These are phyloP conservation scores for Amphiprion clarkii DNA, from an alignment of 2,797 vertebrate genomes.

Conservation along the genomic window DNA sequence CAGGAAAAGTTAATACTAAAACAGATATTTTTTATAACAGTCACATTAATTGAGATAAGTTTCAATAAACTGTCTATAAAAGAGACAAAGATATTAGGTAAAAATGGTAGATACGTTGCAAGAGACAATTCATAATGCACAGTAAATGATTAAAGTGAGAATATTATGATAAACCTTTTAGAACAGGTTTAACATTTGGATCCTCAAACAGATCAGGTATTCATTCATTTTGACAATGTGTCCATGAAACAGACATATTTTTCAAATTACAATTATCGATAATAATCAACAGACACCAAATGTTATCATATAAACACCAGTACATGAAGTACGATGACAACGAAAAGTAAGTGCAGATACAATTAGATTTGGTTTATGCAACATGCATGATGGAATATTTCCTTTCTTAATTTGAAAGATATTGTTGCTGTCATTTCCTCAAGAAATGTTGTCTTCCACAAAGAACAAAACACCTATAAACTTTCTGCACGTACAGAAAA, in stretches of 20 bases:
- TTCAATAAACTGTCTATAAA: background rate
- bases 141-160: background rate
- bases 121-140: too few species aligned
- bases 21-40: conserved; percentile 17
- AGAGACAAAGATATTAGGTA: background rate
- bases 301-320: background rate
- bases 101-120: conserved; percentile 8
- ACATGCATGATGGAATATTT: conserved; percentile 48
- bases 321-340: conserved; percentile 1
- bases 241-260: background rate
- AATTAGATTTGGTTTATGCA: conserved; percentile 33
- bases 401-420: conserved; percentile 41
- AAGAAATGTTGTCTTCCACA: too few species aligned
- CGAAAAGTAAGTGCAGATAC: conserved; percentile 15
- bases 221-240: background rate
- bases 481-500: too few species aligned
- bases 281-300: background rate
- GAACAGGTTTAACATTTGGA: background rate
- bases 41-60: background rate
- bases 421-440: too few species aligned
- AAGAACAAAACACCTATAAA: too few species aligned
- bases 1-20: conserved; percentile 29
- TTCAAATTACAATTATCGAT: conserved; percentile 17
- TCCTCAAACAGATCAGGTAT: background rate
- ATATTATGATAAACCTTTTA: background rate